Evolutionary conservation across 2,888 invertebrate genomes (phyloP).

Genomic region (Drosophila pseudotalamancana): DNA sequence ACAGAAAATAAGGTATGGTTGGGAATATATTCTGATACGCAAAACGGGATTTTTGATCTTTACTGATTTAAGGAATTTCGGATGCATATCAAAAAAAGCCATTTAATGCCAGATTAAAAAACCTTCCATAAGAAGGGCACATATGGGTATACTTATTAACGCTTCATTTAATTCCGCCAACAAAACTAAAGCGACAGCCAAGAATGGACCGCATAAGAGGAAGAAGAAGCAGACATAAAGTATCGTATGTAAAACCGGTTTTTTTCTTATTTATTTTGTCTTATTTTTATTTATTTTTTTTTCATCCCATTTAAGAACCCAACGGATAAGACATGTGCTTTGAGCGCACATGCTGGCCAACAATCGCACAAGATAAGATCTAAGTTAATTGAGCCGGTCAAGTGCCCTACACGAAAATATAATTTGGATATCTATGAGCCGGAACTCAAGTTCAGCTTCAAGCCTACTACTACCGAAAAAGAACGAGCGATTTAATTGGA

Average conservation of each 20-base stretch:
- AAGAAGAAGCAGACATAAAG: conserved; percentile 17
- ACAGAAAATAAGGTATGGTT: not conserved
- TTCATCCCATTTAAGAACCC: conserved; percentile 7
- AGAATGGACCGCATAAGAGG: conserved; percentile 23
- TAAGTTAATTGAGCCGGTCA: conserved; percentile 72
- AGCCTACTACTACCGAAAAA: not conserved
- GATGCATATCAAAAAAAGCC: conserved; percentile 59
- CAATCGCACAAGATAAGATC: conserved; percentile 59
- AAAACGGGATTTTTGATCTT: conserved; percentile 27
- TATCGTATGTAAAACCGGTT: conserved; percentile 65
- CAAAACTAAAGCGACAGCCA: conserved; percentile 53
- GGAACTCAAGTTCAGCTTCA: conserved; percentile 57
- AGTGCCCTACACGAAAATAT: conserved; percentile 61
- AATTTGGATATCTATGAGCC: conserved; percentile 36
- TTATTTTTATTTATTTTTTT: conserved; percentile 7
- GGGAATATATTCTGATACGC: not conserved
- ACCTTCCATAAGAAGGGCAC: conserved; percentile 51
- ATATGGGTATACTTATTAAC: conserved; percentile 66
- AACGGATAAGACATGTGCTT: conserved; percentile 39
- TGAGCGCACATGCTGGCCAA: conserved; percentile 26
- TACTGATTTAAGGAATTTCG: conserved; percentile 23
- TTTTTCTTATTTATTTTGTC: conserved; percentile 11
- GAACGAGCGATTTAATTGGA: conserved; percentile 34
- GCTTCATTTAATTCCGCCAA: conserved; percentile 67
- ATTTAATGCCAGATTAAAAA: conserved; percentile 43